Evolutionary conservation across 1,140 invertebrate species (phyloP).

Genomic region (Drosophila nigromelanica): DNA sequence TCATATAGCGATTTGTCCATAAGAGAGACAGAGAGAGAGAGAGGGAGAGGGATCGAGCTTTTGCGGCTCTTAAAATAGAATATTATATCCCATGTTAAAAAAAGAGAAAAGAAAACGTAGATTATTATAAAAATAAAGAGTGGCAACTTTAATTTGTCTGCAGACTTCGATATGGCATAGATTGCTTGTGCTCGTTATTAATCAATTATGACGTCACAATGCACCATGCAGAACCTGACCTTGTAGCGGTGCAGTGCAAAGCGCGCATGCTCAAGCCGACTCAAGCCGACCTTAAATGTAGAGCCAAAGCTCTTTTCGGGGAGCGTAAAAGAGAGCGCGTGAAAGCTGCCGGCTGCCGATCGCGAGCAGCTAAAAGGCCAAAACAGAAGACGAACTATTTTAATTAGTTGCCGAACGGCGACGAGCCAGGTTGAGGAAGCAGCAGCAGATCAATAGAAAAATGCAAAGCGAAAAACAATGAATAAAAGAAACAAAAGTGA

Average conservation of each 20-base stretch:
- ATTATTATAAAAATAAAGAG: no score
- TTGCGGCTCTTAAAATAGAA: no score
- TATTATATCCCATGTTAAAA: no score
- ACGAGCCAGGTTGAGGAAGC: background rate
- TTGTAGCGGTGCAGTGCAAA: background rate
- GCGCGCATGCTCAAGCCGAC: background rate
- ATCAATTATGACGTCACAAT: slow-evolving; percentile 2
- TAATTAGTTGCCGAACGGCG: slow-evolving; percentile 20
- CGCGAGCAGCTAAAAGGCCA: slow-evolving; percentile 21
- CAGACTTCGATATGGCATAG: background rate
- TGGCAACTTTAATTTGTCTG: background rate
- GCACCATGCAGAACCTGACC: background rate
- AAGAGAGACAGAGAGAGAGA: no score
- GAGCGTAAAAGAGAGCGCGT: background rate
- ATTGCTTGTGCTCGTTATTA: no score
- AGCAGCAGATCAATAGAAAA: background rate
- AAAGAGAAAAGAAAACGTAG: no score
- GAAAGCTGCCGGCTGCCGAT: slow-evolving; percentile 13
- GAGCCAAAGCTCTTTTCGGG: slow-evolving; percentile 3
- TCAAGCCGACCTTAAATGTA: background rate
- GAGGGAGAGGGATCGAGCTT: no score
- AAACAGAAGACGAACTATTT: background rate
- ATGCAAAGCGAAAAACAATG: background rate
- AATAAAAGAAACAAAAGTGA: background rate
- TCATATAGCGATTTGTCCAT: no score